phyloP scores from a whole-genome alignment of 2,888 invertebrate species.

The Blastobasis adustella region DNA sequence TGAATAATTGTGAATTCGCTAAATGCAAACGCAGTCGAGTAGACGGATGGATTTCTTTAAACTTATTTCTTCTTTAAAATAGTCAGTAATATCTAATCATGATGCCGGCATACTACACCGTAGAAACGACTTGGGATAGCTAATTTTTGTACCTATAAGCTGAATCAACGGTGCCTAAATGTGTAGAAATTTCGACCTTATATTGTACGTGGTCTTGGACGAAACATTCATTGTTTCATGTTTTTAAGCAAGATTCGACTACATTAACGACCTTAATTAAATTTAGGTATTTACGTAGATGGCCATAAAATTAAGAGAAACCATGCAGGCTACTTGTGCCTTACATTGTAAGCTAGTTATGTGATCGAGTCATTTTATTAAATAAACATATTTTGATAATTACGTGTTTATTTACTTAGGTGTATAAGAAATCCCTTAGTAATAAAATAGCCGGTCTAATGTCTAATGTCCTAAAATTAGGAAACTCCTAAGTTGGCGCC shows the following conservation, averaged over 20 bases:
- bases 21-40: too few species aligned
- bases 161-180: conserved; percentile 63
- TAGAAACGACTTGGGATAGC: too few species aligned
- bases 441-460: background rate
- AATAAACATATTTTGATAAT: conserved; percentile 50
- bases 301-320: background rate
- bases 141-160: conserved; percentile 28
- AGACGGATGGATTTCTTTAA: too few species aligned
- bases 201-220: too few species aligned
- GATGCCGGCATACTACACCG: too few species aligned
- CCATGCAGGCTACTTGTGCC: conserved; percentile 33
- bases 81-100: too few species aligned
- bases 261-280: background rate
- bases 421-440: background rate
- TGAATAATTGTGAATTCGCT: too few species aligned
- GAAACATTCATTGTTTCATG: too few species aligned
- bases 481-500: too few species aligned
- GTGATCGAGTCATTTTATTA: conserved; percentile 54
- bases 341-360: conserved; percentile 44
- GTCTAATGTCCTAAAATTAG: background rate
- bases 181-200: too few species aligned
- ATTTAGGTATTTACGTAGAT: background rate
- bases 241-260: background rate
- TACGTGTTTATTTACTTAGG: conserved; percentile 15
- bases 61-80: too few species aligned